Base-by-base conservation (phyloP, 2,797 vertebrate species). In the Premnoplex brunnescens region DNA sequence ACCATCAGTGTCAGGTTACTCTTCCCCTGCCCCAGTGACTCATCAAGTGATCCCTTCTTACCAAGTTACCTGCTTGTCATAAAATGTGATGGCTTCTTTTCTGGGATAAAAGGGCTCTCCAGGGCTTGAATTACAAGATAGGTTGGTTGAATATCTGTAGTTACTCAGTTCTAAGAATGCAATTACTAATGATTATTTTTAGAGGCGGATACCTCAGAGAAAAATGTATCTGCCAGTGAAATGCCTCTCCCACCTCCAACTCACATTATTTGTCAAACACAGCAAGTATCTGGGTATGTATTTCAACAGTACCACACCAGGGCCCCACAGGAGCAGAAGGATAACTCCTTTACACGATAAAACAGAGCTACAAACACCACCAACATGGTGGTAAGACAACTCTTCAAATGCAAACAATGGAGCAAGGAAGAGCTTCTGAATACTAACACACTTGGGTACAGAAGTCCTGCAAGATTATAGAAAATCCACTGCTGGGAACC, bases 331-430 rank as follows among this genome's bases (percentile, higher is more conserved):
- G 44, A 81, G 69, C 69, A 54, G 60, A 69, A 85, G 13, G 26
- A 4, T 37, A 72, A 69, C 46, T 91, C 46, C 66, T 91, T 87
- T 64, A 62, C 51, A 92, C 62, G 48, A 64, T 88, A 75, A 82
- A 92, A 87, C 75, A 92, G 68, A 93, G 69, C 79, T 91, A 91
- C 54, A 39, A 67, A 68, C 69, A 84, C 43, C 95, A 96, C 82
- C 85, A 94, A 54, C 89, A 59, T 54, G 62, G 88, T 86, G 82
- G 79, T 46, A 84, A 86, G 54, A 66, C 62, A 91, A 41, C 48
- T 87, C 77, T 91, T 93, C 77, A 85, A 78, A 78, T 37, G 48
- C 72, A 91, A 83, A 85, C 58, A 48, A 28, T n/a, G 58, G 51
- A 88, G 55, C 36, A 86, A 88, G 68, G 69, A 92, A 92, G 62